A percentile compares a stretch with the other conserved stretches of the same genome.
Conservation (phyloP, 23 tunicate genomes). For the Oikopleura albicans region DNA sequence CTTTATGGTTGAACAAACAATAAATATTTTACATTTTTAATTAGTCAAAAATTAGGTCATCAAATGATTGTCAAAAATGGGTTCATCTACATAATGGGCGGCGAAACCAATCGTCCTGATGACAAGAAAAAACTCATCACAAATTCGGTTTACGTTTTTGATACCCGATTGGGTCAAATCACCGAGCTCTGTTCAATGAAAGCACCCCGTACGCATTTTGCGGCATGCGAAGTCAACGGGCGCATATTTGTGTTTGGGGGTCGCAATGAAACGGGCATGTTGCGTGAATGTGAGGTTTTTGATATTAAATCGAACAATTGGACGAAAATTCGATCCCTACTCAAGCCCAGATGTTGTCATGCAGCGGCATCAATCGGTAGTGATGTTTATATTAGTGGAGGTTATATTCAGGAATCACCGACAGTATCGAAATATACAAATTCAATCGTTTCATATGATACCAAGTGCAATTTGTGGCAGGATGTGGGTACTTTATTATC, state of each 20-base stretch:
- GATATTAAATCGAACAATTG: neutral
- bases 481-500: neutral
- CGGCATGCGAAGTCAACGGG: neutral
- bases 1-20: too few species aligned
- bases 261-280: neutral
- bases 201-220: neutral
- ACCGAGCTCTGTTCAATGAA: neutral
- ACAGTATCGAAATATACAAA: neutral
- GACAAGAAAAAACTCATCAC: neutral
- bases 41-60: too few species aligned
- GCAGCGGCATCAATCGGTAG: neutral
- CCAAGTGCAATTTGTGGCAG: neutral
- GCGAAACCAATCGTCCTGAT: neutral
- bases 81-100: slow-evolving; percentile 6
- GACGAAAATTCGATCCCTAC: neutral
- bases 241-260: neutral
- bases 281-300: neutral
- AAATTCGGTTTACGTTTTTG: neutral
- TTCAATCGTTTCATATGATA: neutral
- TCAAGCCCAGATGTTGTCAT: neutral
- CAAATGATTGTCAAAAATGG: neutral
- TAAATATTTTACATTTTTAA: too few species aligned
- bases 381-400: neutral
- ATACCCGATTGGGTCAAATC: neutral
- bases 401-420: neutral